Evolutionary conservation across 2,113 vertebrate species (phyloP), one percentile per base, ranked within the genome.

Genomic region (Macrotus californicus): DNA sequence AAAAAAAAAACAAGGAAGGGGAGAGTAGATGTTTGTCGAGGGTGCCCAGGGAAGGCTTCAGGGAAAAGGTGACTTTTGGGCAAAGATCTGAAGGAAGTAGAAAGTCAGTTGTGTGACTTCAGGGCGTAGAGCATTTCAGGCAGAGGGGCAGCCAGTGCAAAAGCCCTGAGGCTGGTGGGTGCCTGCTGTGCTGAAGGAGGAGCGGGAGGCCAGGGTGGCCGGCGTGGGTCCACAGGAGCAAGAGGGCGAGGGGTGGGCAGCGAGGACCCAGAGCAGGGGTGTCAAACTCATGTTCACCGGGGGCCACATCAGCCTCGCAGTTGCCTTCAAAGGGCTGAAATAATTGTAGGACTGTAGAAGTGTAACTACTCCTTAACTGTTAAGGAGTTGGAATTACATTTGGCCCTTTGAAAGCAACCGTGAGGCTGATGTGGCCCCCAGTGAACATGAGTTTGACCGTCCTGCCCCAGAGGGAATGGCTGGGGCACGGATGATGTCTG

Each of bases 111-210:
- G 2, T 6, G 5, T 88, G 89, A 7, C 18, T 0, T 54, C 11
- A 52, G 73, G 46, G 24, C 0, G 0, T 1, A 24, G 39, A 52
- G n/a, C 36, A 3, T n/a, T 41, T 9, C 0, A 24, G 41, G 34
- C 52, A 15, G 54, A 61, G 80, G 41, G 70, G 48, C 15, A 66
- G 26, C 48, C 31, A 5, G 75, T 54, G 85, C 18, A 22, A 46
- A 85, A 89, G 46, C 26, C 61, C 73, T 5, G 79, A 66, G 79
- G 80, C 76, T 80, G 73, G 70, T 39, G 34, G 12, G 43, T 48
- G 36, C 70, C 41, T 48, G 7, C 39, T 21, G 39, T 34, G 24
- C 13, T 77, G 29, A 46, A 95, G 50, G 43, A 64, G 75, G 48
- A 81, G 41, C 21, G 9, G 48, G 75, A 77, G 56, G 67, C 39